Conservation (phyloP, 1,140 invertebrate species). For the Ctenoplectra terminalis region DNA sequence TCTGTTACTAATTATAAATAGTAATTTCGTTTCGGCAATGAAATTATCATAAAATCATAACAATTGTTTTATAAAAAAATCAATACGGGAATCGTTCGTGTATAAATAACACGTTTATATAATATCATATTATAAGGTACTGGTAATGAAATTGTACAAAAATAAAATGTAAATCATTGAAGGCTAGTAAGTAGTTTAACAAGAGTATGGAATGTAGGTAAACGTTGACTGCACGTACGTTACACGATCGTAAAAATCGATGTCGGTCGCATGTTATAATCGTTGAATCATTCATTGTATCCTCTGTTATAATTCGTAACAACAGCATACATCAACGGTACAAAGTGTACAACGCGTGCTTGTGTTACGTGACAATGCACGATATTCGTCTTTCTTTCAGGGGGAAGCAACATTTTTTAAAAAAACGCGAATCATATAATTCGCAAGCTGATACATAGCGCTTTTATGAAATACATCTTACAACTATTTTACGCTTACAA, state of each 20-base stretch:
- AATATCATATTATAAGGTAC: too few relatives aligned
- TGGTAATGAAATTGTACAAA: conserved; percentile 25
- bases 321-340: too few relatives aligned
- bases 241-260: conserved; percentile 1
- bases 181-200: conserved; percentile 7
- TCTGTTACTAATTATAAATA: background rate
- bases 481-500: too few relatives aligned
- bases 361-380: too few relatives aligned
- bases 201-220: conserved; percentile 33
- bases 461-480: too few relatives aligned
- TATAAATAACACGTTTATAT: too few relatives aligned
- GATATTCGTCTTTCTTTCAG: too few relatives aligned
- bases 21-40: background rate
- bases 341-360: too few relatives aligned
- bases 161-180: conserved; percentile 37
- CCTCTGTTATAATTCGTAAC: background rate
- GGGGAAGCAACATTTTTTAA: too few relatives aligned
- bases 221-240: background rate
- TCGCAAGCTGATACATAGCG: too few relatives aligned
- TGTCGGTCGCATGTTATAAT: conserved; percentile 5
- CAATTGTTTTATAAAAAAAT: conserved; percentile 15
- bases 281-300: background rate
- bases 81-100: background rate
- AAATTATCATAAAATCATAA: conserved; percentile 13
- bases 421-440: too few relatives aligned